Conservation (phyloP, 2,113 vertebrate species). For the Vulpes ferrilata region DNA sequence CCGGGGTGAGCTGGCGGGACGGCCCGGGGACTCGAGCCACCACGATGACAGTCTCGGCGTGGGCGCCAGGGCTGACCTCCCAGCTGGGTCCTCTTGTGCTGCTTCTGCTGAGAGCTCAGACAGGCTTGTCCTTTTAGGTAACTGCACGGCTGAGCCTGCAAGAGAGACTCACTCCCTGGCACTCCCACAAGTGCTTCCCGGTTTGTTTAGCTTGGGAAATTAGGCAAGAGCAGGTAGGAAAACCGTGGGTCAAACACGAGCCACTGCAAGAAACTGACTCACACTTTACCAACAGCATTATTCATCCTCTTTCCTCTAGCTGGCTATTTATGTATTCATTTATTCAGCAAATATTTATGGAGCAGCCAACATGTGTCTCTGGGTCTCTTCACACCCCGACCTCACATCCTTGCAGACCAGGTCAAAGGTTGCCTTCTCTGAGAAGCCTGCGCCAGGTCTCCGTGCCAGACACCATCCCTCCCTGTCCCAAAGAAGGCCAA, state of each 20-base stretch:
- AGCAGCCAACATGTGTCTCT: not conserved
- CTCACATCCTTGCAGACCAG: not conserved
- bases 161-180: conserved; percentile 46
- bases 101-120: conserved; percentile 17
- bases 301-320: not conserved
- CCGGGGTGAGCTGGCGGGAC: not conserved
- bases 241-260: not conserved
- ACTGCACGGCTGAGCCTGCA: conserved; percentile 4
- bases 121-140: conserved; percentile 62
- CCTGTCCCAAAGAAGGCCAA: not conserved
- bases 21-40: not conserved
- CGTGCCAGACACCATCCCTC: too few species aligned
- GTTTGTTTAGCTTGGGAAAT: conserved; percentile 43
- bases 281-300: not conserved
- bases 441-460: not conserved
- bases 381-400: not conserved
- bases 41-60: not conserved
- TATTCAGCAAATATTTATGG: conserved; percentile 30
- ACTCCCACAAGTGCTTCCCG: not conserved
- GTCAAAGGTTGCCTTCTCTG: not conserved
- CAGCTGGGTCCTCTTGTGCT: not conserved
- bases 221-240: conserved; percentile 67
- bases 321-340: not conserved
- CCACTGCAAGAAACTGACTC: not conserved
- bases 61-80: not conserved